Conservation (phyloP, 2,797 vertebrate genomes). For the Amphiprion clarkii region DNA sequence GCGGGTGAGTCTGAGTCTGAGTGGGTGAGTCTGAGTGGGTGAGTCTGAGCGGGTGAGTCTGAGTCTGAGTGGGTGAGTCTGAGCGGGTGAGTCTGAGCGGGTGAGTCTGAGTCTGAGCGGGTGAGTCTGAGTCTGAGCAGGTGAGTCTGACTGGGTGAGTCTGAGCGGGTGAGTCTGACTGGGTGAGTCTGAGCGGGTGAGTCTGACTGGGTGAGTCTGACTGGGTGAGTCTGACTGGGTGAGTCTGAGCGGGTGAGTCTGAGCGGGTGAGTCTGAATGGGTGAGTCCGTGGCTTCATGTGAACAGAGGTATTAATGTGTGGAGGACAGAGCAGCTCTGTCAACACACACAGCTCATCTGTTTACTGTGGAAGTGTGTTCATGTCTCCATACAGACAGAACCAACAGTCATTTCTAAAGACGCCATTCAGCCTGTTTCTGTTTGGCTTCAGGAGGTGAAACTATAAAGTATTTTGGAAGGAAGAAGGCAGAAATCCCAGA, state of each 20-base stretch:
- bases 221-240: too few relatives aligned
- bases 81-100: background rate
- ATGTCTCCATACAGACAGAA: background rate
- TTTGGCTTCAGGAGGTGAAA: background rate
- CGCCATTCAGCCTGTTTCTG: background rate
- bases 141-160: too few relatives aligned
- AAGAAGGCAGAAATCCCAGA: background rate
- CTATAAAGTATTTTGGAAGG: background rate
- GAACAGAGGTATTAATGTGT: constrained; percentile 34
- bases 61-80: too few relatives aligned
- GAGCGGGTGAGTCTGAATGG: too few relatives aligned
- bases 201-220: too few relatives aligned
- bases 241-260: too few relatives aligned
- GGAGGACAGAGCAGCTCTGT: constrained; percentile 42
- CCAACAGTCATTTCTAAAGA: constrained; percentile 7
- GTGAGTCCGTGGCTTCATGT: constrained; percentile 13
- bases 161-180: background rate
- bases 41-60: background rate
- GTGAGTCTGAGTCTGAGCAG: too few relatives aligned
- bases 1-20: too few relatives aligned
- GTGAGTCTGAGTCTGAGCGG: too few relatives aligned
- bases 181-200: too few relatives aligned
- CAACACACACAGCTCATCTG: constrained; percentile 29
- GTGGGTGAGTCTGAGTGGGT: too few relatives aligned
- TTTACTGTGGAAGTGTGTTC: constrained; percentile 27